phyloP scores from a whole-genome alignment of 2,113 vertebrate genomes.

The Phalacrocorax carbo region DNA sequence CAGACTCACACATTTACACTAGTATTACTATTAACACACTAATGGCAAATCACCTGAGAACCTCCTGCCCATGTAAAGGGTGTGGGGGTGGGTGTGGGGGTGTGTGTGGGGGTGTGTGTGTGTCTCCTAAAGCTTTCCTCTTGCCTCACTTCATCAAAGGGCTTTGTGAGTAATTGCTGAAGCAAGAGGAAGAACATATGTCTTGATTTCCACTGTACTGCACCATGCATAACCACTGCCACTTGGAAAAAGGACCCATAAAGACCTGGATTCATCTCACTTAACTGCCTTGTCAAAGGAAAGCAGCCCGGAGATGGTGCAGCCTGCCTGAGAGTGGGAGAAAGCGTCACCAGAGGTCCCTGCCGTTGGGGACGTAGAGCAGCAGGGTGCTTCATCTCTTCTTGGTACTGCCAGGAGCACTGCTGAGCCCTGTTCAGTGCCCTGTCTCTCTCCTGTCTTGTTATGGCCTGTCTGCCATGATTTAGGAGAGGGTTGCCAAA shows the following conservation, averaged over 20 bases:
- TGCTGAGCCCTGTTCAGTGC: rapidly evolving
- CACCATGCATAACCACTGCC: background rate
- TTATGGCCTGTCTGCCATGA: background rate
- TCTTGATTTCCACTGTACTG: constrained; percentile 22
- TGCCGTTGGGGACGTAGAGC: background rate
- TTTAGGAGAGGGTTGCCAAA: background rate
- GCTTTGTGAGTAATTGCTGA: constrained; percentile 26
- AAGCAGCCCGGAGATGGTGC: background rate
- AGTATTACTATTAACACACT: background rate
- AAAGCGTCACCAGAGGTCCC: background rate
- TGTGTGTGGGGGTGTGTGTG: too few relatives aligned
- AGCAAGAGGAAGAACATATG: background rate
- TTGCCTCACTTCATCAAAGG: background rate
- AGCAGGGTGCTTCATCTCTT: background rate
- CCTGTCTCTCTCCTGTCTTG: background rate
- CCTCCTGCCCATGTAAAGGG: background rate
- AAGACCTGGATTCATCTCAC: constrained; percentile 44
- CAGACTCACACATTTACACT: background rate
- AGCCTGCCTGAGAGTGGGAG: background rate
- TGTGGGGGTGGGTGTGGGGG: rapidly evolving
- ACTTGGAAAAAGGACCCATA: background rate
- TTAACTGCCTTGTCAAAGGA: background rate
- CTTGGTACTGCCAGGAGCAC: background rate
- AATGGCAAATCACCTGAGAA: background rate
- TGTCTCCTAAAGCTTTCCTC: background rate